Conservation (phyloP, 2,113 vertebrate species). For the Lathamus discolor region DNA sequence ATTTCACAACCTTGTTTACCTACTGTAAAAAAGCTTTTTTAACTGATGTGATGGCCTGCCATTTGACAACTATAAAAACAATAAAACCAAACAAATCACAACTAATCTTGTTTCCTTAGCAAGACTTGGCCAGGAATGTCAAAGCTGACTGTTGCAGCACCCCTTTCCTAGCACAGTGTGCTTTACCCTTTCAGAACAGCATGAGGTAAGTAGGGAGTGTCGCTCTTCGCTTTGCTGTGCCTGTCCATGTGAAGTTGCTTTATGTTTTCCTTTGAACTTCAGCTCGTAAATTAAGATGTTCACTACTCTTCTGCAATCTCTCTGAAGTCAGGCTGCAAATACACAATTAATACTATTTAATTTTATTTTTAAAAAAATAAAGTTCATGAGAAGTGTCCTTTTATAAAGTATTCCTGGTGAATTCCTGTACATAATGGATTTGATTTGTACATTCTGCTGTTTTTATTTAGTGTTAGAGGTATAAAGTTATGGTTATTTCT, state of each 20-base stretch:
- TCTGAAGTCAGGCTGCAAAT: not conserved
- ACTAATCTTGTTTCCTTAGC: not conserved
- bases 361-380: not conserved
- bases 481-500: conserved; percentile 37
- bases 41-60: not conserved
- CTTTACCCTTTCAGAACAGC: not conserved
- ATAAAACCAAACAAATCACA: not conserved
- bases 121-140: not conserved
- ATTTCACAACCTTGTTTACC: not conserved
- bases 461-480: conserved; percentile 52
- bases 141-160: not conserved
- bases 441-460: conserved; percentile 52
- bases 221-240: not conserved
- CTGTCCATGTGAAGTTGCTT: not conserved
- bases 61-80: not conserved
- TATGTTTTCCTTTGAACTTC: not conserved
- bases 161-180: not conserved
- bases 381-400: not conserved
- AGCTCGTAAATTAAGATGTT: not conserved
- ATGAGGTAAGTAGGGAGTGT: not conserved
- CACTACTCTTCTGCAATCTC: not conserved
- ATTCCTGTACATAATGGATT: conserved; percentile 34
- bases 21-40: not conserved
- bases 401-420: conserved; percentile 28
- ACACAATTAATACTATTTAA: not conserved